Base-by-base conservation (phyloP, 2,113 vertebrate genomes). In the Colossoma macropomum region DNA sequence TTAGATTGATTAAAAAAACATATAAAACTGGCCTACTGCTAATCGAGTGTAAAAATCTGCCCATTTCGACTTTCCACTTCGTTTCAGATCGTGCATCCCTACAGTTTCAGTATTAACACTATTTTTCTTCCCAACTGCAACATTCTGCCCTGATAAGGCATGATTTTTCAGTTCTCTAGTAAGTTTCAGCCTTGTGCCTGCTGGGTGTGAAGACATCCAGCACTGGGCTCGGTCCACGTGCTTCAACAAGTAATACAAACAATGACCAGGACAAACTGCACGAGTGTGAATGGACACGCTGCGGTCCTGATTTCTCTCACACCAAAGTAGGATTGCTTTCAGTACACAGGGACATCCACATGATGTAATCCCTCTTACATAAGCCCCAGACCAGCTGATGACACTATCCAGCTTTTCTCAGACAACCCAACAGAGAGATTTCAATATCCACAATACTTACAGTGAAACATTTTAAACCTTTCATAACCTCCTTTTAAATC, bases 301-400 rank as follows among this genome's bases (percentile, higher is more conserved):
- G 16, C 62, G 19, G 52, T 70, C 60, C 27, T 50, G 50, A 70
- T 59, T 48, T 77, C 34, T 15, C 13, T 69, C 10, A 27, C 17
- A 63, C 60, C 62, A 79, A 25, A 71, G 83, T 72, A 73, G 69
- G 77, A 32, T 63, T 76, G 80, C 60, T 77, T 84, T 11, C n/a
- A 62, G 68, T 74, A 77, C 52, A 80, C 70, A 45, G 21, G 25
- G 75, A 63, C 38, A 73, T 81, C 59, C 69, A 73, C 68, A 59
- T 92, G 89, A 92, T 87, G 87, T 92, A 93, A 93, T 90, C 90
- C 87, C 72, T 63, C 86, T 92, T 92, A 92, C 90, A 90, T 92
- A 93, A 93, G 87, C 83, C 0, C 69, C 72, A 72, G 23, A n/a
- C 70, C 86, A 85, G 75, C 65, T 86, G 89, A 92, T 90, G 89